These are phyloP conservation scores for Brachypteracias leptosomus DNA, from an alignment of 2,113 vertebrate genomes.

Conservation along the genomic window DNA sequence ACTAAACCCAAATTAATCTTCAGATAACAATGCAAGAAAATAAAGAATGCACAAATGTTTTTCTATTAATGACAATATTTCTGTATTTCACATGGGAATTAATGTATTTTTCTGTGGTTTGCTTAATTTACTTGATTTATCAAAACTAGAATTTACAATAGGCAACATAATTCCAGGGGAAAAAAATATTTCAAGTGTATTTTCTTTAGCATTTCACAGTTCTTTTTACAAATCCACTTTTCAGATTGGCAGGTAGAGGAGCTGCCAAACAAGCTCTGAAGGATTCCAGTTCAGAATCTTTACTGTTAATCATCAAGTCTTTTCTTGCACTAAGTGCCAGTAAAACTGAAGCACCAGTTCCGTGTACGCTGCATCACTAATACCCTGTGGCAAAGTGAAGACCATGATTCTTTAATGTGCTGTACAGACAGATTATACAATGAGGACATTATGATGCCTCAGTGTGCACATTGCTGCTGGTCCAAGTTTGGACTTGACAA, in stretches of 20 bases:
- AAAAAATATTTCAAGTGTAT: background rate
- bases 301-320: background rate
- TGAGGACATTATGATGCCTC: background rate
- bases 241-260: background rate
- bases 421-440: background rate
- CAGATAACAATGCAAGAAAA: background rate
- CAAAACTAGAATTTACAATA: background rate
- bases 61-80: background rate
- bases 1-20: background rate
- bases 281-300: background rate
- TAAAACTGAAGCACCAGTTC: background rate
- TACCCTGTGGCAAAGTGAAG: background rate
- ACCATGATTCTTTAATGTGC: background rate
- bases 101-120: background rate
- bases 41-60: background rate
- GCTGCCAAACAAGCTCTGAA: background rate
- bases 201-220: background rate
- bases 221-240: background rate
- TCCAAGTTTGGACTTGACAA: constrained; percentile 35
- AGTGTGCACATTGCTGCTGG: background rate
- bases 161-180: background rate
- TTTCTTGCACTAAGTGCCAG: background rate
- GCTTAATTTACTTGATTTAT: background rate
- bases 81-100: background rate
- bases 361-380: background rate